Percentiles rank a stretch among this genome's conserved stretches.
Evolutionary conservation across 2,797 vertebrate species (phyloP).

Genomic region (Apogon hyalosoma): DNA sequence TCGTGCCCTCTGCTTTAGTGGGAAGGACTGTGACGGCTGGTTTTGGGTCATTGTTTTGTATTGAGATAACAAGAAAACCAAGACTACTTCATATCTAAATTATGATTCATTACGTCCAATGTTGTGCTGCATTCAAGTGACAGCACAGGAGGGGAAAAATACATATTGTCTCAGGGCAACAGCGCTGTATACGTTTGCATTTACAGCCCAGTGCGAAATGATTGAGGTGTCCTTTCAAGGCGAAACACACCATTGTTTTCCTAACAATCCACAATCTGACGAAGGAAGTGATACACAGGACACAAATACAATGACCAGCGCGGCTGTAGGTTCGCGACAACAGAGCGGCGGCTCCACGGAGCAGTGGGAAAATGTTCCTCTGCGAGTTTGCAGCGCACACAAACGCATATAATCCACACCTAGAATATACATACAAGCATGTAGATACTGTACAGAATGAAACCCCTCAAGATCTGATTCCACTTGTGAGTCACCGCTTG

Average conservation of each 20-base stretch:
- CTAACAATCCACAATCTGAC: slow-evolving; percentile 78
- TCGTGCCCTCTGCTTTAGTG: slow-evolving; percentile 33
- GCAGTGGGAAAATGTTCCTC: slow-evolving; percentile 76
- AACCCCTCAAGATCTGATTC: not conserved
- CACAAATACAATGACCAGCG: slow-evolving; percentile 78
- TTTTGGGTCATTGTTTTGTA: slow-evolving; percentile 24
- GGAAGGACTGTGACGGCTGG: slow-evolving; percentile 1
- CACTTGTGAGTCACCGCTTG: not conserved
- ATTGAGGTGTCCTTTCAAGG: slow-evolving; percentile 78
- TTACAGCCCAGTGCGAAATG: slow-evolving; percentile 60
- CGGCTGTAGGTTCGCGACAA: slow-evolving; percentile 65
- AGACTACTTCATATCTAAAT: slow-evolving; percentile 38
- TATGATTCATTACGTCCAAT: slow-evolving; percentile 52
- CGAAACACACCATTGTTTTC: slow-evolving; percentile 74
- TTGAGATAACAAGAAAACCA: slow-evolving; percentile 11
- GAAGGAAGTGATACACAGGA: slow-evolving; percentile 80
- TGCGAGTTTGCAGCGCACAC: slow-evolving; percentile 8
- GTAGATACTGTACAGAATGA: not conserved
- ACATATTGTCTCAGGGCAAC: slow-evolving; percentile 57
- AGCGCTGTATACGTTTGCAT: slow-evolving; percentile 33
- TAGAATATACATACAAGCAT: not conserved
- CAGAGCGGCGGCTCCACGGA: slow-evolving; percentile 60
- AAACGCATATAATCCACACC: slow-evolving; percentile 28
- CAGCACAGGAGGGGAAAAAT: slow-evolving; percentile 31
- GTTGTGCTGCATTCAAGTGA: slow-evolving; percentile 44